These are phyloP conservation scores for Aporrectodea caliginosa DNA, from an alignment of 1,140 invertebrate genomes.

Conservation along the genomic window DNA sequence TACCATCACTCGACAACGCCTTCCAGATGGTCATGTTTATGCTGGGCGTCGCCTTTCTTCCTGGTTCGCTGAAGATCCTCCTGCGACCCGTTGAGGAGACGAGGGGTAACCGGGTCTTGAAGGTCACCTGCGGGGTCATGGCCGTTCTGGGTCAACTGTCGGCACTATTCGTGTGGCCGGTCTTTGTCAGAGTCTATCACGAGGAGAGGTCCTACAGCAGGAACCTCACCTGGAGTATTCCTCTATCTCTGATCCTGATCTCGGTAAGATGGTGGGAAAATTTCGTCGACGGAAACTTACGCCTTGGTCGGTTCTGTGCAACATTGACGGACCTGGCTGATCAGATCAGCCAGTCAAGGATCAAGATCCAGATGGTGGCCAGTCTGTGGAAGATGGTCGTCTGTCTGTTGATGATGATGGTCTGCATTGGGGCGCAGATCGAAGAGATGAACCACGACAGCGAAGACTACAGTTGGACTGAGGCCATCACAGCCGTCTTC, in stretches of 20 bases:
- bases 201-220: not conserved
- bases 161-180: slow-evolving; percentile 41
- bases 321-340: slow-evolving; percentile 37
- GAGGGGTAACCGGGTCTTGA: slow-evolving; percentile 18
- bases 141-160: slow-evolving; percentile 42
- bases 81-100: slow-evolving; percentile 34
- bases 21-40: slow-evolving; percentile 30
- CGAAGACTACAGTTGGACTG: not conserved
- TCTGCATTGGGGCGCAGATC: not conserved
- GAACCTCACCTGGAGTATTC: slow-evolving; percentile 34
- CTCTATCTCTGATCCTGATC: slow-evolving; percentile 46
- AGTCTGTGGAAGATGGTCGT: slow-evolving; percentile 49
- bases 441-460: slow-evolving; percentile 6
- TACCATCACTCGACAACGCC: slow-evolving; percentile 38
- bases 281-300: slow-evolving; percentile 47
- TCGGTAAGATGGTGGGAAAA: slow-evolving; percentile 54
- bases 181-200: slow-evolving; percentile 28
- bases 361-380: slow-evolving; percentile 45
- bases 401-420: slow-evolving; percentile 34
- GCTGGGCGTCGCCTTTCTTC: slow-evolving; percentile 44
- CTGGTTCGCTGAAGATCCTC: slow-evolving; percentile 44
- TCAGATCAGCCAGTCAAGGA: slow-evolving; percentile 43
- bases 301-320: slow-evolving; percentile 41
- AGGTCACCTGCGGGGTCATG: slow-evolving; percentile 38
- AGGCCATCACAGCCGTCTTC: not conserved